These are phyloP conservation scores for Parambassis ranga DNA, from an alignment of 2,797 vertebrate species.

Conservation along the genomic window DNA sequence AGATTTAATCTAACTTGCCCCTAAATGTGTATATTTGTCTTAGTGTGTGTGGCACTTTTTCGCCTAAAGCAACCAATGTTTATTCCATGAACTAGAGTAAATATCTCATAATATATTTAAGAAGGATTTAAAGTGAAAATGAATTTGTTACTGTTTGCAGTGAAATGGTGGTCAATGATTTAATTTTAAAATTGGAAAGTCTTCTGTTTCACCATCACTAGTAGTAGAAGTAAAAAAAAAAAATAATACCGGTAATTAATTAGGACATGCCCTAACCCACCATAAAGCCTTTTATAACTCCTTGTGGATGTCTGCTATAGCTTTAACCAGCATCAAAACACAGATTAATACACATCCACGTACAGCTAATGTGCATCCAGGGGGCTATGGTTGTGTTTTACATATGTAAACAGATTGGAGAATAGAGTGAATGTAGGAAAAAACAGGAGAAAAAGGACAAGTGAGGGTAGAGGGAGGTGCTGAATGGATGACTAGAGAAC, in stretches of 20 bases:
- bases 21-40: neutral
- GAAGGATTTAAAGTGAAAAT: neutral
- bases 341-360: slow-evolving; percentile 23
- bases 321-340: slow-evolving; percentile 26
- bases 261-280: slow-evolving; percentile 33
- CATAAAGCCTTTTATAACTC: slow-evolving; percentile 51
- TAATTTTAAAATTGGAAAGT: too few relatives aligned
- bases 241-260: slow-evolving; percentile 53
- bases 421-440: slow-evolving; percentile 3
- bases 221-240: too few relatives aligned
- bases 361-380: slow-evolving; percentile 41
- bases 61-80: too few relatives aligned
- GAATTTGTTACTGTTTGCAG: neutral
- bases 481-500: slow-evolving; percentile 2
- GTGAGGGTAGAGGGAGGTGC: neutral
- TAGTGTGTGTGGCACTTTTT: too few relatives aligned
- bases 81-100: too few relatives aligned
- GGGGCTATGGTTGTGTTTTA: slow-evolving; percentile 51
- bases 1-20: slow-evolving; percentile 4
- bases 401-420: slow-evolving; percentile 59
- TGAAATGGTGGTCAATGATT: too few relatives aligned
- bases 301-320: slow-evolving; percentile 30
- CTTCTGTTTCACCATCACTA: too few relatives aligned
- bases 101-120: neutral
- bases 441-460: slow-evolving; percentile 9